Base-by-base conservation (phyloP, 1,140 invertebrate species). In the Heliconius congener region DNA sequence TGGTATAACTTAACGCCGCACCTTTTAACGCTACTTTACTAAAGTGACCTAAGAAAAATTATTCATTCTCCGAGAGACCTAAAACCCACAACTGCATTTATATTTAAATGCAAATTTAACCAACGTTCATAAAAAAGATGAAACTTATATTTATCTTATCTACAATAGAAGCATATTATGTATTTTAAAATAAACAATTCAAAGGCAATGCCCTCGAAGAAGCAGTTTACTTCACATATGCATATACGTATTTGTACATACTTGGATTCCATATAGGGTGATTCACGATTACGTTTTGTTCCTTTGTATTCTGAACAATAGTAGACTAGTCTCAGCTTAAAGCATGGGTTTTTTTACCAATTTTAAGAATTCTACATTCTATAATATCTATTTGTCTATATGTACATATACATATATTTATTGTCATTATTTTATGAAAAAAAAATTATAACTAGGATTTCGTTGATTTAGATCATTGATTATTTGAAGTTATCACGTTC, bases 301-400 rank as follows among this genome's bases (percentile, higher is more conserved):
- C 77, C 80, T 85, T 85, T 83, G 82, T 85, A n/a, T 80, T 60
- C 18, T 4, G 74, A 82, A 83, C 84, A 85, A 85, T 85, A 46
- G 83, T n/a, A 34, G 42, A 27, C 70, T 79, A 76, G 66, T 77
- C 71, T 70, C 74, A 11, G 46, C 30, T 77, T 73, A 27, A 78
- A 42, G 79, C 81, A 82, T 74, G 79, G 81, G 23, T 79, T 76
- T 52, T 16, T 52, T 73, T 66, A 73, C 70, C 37, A 16, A 75
- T 55, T 50, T 72, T 72, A 72, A 39, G n/a, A 42, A 78, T 42
- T 27, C 37, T 57, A 46, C n/a, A 73, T 73, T 77, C 34, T 42
- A 76, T 76, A 76, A 76, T 76, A 66, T 76, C 34, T 42, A 71
- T n/a, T 6, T n/a, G 37, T 71, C 30, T 39, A 72, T 23, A 39